Conservation (phyloP, 2,797 vertebrate genomes). For the Rhynchonycteris naso region DNA sequence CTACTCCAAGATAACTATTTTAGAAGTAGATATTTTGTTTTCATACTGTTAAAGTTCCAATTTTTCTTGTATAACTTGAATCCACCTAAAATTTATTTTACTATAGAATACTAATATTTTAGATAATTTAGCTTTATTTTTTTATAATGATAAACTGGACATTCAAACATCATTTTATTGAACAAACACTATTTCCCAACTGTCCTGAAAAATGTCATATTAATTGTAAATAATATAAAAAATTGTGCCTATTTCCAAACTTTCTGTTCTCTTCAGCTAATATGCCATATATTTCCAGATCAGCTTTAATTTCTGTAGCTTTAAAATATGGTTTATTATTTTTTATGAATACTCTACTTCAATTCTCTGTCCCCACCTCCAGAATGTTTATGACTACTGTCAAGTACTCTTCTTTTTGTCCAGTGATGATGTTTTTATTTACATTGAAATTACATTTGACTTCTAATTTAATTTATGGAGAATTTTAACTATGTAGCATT, state of each 20-base stretch:
- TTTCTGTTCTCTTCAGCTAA: background rate
- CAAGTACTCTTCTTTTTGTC: too few species aligned
- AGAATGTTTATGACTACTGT: background rate
- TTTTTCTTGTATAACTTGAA: background rate
- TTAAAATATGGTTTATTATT: conserved; percentile 22
- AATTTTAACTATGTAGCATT: background rate
- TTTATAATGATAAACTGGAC: background rate
- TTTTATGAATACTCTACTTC: background rate
- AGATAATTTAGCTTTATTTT: conserved; percentile 12
- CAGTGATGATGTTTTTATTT: background rate
- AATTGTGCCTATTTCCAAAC: conserved; percentile 19
- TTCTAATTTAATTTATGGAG: background rate
- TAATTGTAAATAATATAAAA: conserved; percentile 46
- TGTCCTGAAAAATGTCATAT: background rate
- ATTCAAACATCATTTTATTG: conserved; percentile 17
- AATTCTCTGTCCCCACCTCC: rapidly evolving
- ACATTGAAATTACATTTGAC: conserved; percentile 37
- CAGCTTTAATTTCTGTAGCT: background rate
- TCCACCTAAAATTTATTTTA: conserved; percentile 35
- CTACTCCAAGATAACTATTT: background rate
- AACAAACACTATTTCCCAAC: background rate
- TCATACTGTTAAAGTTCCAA: background rate
- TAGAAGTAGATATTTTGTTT: background rate
- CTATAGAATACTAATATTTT: background rate
- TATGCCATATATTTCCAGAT: background rate